Base-by-base conservation (phyloP, 2,113 vertebrate genomes). In the Mixornis gularis region DNA sequence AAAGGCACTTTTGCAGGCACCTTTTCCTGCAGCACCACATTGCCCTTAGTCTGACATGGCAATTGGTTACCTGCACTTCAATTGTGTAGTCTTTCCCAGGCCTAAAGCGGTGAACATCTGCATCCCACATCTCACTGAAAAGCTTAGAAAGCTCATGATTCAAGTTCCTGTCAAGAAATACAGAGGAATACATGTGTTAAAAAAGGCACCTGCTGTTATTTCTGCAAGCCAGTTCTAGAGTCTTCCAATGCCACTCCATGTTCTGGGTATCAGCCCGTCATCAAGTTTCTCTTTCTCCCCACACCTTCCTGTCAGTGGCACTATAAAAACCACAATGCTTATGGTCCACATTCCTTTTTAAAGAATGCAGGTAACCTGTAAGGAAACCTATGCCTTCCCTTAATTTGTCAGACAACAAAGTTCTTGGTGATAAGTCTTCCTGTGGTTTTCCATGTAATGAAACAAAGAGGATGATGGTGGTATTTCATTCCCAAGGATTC, bases 61-160 rank as follows among this genome's bases (percentile, higher is more conserved):
- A 71, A 20, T 2, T 19, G 17, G 44, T 89, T 87, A 98, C 98
- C 98, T 98, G 98, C 29, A 97, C 94, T 34, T 97, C 97, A 77
- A 98, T 98, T 8, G 76, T 96, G 93, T 98, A 99, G 92, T 99
- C 98, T 16, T 85, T 97, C 58, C 98, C 98, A 11, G 98, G 97
- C n/a, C 26, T 84, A 21, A 98, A 90, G 9, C 98, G 97, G 87
- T 98, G 98, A 32, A 94, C 91, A 30, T 99, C 98, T 62, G 98
- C 77, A 32, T 80, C 89, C 98, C 98, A 99, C 69, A 98, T 92
- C 56, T 98, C 90, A 81, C 85, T 98, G 25, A 99, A 94, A 60
- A 98, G 94, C 29, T 97, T 95, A 22, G 98, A 98, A 73, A 99
- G 98, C 73, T 98, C 98, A 78, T 38, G 76, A 79, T 98, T 95